Percentiles rank a stretch among this genome's conserved stretches.
Evolutionary conservation across 2,113 vertebrate species (phyloP).

Genomic region (Nansenia antarctica): DNA sequence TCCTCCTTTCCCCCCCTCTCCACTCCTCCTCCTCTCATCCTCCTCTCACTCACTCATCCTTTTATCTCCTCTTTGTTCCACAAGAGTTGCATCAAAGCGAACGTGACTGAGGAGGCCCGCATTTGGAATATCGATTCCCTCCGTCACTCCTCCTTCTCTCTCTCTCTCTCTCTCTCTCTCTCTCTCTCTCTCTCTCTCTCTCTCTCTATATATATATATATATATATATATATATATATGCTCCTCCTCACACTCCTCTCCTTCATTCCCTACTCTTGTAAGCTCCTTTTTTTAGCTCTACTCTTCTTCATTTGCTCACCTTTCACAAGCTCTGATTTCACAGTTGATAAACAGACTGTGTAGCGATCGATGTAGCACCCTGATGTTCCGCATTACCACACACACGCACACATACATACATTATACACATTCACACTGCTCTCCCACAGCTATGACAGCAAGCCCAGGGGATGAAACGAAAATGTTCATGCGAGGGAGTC

Average conservation of each 20-base stretch:
- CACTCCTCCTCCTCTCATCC: neutral
- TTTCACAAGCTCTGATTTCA: neutral
- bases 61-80: conserved; percentile 32
- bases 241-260: neutral
- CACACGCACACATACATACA: neutral
- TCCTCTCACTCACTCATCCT: conserved; percentile 1
- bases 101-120: conserved; percentile 27
- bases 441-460: neutral
- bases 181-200: neutral
- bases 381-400: conserved; percentile 6
- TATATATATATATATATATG: too few species aligned
- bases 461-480: neutral
- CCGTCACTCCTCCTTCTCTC: neutral
- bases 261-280: neutral
- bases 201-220: too few species aligned
- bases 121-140: conserved; percentile 24
- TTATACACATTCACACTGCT: neutral
- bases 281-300: neutral
- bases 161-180: neutral
- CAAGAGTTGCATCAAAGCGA: conserved; percentile 36
- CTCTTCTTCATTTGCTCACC: neutral
- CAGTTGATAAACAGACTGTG: neutral
- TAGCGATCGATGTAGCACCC: neutral
- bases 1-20: neutral
- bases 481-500: neutral